Evolutionary conservation across 2,888 invertebrate genomes (phyloP).

Genomic region (Leucoma salicis): DNA sequence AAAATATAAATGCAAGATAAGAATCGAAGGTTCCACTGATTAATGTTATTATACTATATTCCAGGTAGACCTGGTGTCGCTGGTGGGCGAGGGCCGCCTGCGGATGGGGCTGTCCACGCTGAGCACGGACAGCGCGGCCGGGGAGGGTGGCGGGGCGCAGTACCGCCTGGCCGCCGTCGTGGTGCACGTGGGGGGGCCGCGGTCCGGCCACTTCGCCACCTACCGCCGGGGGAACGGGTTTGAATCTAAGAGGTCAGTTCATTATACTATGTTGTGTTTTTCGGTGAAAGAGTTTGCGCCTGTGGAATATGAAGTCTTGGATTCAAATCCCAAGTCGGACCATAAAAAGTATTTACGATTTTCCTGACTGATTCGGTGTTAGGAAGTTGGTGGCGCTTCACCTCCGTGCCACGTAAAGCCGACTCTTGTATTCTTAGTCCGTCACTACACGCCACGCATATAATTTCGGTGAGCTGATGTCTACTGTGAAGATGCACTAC

Average conservation of each 20-base stretch:
- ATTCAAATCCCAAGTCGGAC: no score
- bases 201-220: slow-evolving; percentile 97
- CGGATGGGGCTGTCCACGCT: slow-evolving; percentile 41
- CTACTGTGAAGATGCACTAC: no score
- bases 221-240: slow-evolving; percentile 89
- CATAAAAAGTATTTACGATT: no score
- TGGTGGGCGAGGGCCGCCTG: slow-evolving; percentile 52
- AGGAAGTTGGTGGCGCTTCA: no score
- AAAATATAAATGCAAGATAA: neutral
- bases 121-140: slow-evolving; percentile 18
- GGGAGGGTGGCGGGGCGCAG: slow-evolving; percentile 37
- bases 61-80: slow-evolving; percentile 76
- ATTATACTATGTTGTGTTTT: no score
- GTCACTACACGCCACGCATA: no score
- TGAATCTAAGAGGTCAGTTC: slow-evolving; percentile 75
- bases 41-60: neutral
- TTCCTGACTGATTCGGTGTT: no score
- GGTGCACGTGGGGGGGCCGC: slow-evolving; percentile 94
- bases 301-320: no score
- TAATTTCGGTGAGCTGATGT: no score
- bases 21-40: neutral
- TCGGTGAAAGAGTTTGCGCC: no score
- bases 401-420: no score
- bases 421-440: no score
- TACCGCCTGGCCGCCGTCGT: slow-evolving; percentile 93